A percentile compares a stretch with the other conserved stretches of the same genome.
These are phyloP conservation scores for Ancistrus triradiatus DNA, from an alignment of 2,113 vertebrate genomes.

Conservation along the genomic window DNA sequence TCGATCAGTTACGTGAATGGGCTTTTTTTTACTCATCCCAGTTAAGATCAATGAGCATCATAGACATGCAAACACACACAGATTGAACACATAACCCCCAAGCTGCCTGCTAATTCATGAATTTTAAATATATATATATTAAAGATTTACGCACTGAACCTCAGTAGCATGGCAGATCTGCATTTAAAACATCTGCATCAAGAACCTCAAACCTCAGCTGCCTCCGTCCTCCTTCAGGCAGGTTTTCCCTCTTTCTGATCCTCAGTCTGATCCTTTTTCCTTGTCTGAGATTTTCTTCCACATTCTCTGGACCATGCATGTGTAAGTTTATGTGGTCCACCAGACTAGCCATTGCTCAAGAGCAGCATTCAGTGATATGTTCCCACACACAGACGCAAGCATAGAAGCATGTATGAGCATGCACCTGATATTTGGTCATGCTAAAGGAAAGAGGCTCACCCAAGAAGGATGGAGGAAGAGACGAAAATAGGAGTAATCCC, in stretches of 20 bases:
- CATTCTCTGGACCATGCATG: not conserved
- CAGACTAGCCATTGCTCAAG: constrained; percentile 21
- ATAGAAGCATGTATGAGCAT: constrained; percentile 6
- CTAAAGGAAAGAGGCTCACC: constrained; percentile 42
- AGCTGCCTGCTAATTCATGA: not conserved
- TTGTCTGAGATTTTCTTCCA: not conserved
- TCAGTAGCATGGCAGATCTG: not conserved
- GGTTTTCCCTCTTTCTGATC: not conserved
- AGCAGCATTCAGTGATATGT: constrained; percentile 7
- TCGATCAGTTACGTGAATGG: constrained; percentile 25
- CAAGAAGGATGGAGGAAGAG: constrained; percentile 23
- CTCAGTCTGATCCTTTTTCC: constrained; percentile 4
- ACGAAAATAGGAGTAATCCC: constrained; percentile 41
- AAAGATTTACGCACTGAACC: constrained; percentile 6
- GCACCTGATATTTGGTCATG: constrained; percentile 11
- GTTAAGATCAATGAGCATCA: not conserved
- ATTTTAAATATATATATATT: not conserved
- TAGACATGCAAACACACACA: not conserved
- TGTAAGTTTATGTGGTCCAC: constrained; percentile 14
- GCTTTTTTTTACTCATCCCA: not conserved
- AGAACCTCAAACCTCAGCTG: not conserved
- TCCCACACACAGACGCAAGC: constrained; percentile 17
- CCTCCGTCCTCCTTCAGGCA: not conserved
- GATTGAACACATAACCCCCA: not conserved
- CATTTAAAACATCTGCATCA: constrained; percentile 21